Evolutionary conservation across 2,888 invertebrate species (phyloP).

Genomic region (Diplazon laetatorius): DNA sequence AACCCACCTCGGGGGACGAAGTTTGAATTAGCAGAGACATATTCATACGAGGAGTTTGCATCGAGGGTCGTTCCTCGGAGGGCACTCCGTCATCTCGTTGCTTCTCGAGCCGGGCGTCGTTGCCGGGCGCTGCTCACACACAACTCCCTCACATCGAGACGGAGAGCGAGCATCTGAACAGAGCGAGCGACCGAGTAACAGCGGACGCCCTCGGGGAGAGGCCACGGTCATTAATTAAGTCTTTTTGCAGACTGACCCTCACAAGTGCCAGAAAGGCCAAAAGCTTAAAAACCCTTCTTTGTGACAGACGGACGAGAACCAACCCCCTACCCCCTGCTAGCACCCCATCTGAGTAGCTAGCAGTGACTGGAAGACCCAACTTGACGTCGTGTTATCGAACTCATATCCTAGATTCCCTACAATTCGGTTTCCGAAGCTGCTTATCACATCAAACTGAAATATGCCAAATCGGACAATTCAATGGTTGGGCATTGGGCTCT

Average conservation of each 20-base stretch:
- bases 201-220: slow-evolving; percentile 78
- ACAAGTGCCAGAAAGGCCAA: slow-evolving; percentile 77
- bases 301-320: slow-evolving; percentile 43
- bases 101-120: slow-evolving; percentile 72
- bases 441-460: not conserved
- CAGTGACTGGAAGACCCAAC: slow-evolving; percentile 61
- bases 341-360: too few relatives aligned
- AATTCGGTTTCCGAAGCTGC: slow-evolving; percentile 5
- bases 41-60: slow-evolving; percentile 83
- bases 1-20: slow-evolving; percentile 81
- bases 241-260: slow-evolving; percentile 81
- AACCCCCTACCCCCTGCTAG: slow-evolving; percentile 48
- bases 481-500: not conserved
- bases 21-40: slow-evolving; percentile 83
- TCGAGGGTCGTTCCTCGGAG: slow-evolving; percentile 83
- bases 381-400: slow-evolving; percentile 49
- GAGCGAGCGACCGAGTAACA: slow-evolving; percentile 69
- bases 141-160: slow-evolving; percentile 66
- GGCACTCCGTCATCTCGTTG: slow-evolving; percentile 82
- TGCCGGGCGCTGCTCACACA: slow-evolving; percentile 49
- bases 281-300: slow-evolving; percentile 74
- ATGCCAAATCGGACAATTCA: slow-evolving; percentile 28
- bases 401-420: not conserved
- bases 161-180: slow-evolving; percentile 55
- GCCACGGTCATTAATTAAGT: slow-evolving; percentile 81